Conservation (phyloP, 2,888 invertebrate species). For the Lingula anatina region DNA sequence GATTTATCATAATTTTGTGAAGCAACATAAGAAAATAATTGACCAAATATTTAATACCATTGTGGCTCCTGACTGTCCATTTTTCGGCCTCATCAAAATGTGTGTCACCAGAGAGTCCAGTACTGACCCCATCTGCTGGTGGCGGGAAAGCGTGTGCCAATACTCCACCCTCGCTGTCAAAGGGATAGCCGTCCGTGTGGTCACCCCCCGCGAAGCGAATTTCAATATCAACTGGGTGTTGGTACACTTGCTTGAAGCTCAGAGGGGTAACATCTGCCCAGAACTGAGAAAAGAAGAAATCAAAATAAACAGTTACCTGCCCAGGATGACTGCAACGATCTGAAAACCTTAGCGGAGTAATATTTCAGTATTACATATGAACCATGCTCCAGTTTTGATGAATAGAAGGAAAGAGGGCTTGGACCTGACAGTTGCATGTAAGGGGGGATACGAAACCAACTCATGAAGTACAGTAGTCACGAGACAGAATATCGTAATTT, state of each 20-base stretch:
- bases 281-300: conserved; percentile 1
- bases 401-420: too few relatives aligned
- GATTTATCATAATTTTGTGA: too few relatives aligned
- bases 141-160: conserved; percentile 8
- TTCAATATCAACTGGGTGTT: conserved; percentile 4
- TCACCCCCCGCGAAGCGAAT: conserved; percentile 2
- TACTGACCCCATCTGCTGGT: neutral
- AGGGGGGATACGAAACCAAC: too few relatives aligned
- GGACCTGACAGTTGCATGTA: too few relatives aligned
- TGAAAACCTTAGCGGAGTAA: too few relatives aligned
- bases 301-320: neutral
- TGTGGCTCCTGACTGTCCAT: neutral
- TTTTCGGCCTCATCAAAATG: conserved; percentile 8
- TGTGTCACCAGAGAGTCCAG: conserved; percentile 1
- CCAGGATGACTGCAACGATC: too few relatives aligned
- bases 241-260: conserved; percentile 4
- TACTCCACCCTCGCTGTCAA: conserved; percentile 6
- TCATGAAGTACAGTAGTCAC: too few relatives aligned
- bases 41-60: neutral
- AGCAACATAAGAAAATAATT: too few relatives aligned
- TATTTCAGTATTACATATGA: too few relatives aligned
- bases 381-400: too few relatives aligned
- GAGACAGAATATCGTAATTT: too few relatives aligned
- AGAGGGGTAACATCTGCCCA: conserved; percentile 5
- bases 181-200: conserved; percentile 6